A percentile compares a stretch with the other conserved stretches of the same genome.
These are phyloP conservation scores for Eretmocerus hayati DNA, from an alignment of 2,888 invertebrate species.

Conservation along the genomic window DNA sequence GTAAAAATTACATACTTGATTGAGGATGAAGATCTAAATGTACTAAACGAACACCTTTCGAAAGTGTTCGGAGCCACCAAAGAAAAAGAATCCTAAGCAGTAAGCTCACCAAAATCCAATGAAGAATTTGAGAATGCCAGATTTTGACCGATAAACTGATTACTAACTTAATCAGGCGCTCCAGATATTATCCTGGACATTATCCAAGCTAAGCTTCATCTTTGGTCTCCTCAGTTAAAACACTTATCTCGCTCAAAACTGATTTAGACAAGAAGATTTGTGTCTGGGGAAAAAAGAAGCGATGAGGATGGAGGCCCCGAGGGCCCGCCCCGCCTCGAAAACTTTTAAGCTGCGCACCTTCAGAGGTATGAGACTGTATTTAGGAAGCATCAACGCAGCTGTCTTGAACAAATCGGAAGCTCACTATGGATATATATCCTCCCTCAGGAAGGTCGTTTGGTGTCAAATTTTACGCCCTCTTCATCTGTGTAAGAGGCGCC, in stretches of 20 bases:
- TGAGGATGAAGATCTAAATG: too few species aligned
- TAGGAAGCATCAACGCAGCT: too few species aligned
- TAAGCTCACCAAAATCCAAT: too few species aligned
- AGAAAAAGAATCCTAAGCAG: too few species aligned
- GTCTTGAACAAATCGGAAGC: too few species aligned
- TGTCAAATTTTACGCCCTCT: constrained; percentile 29
- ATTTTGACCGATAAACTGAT: too few species aligned
- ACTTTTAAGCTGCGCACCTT: neutral
- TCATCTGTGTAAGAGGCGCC: constrained; percentile 24
- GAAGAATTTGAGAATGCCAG: constrained; percentile 4
- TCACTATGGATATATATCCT: constrained; percentile 1
- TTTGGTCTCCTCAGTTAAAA: constrained; percentile 16
- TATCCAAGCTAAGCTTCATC: neutral
- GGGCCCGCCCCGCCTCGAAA: constrained; percentile 4
- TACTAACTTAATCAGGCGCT: neutral
- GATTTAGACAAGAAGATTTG: constrained; percentile 45
- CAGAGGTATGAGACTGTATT: too few species aligned
- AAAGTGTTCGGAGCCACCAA: too few species aligned
- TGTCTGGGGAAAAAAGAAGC: constrained; percentile 31
- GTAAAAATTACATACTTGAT: too few species aligned
- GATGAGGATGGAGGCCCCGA: constrained; percentile 20
- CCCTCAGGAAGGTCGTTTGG: constrained; percentile 8
- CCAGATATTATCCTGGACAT: neutral
- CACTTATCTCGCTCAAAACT: constrained; percentile 41
- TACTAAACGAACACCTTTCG: too few species aligned